Evolutionary conservation across 2,113 vertebrate species (phyloP), one percentile per base, ranked within the genome.

Genomic region (Cervus canadensis): DNA sequence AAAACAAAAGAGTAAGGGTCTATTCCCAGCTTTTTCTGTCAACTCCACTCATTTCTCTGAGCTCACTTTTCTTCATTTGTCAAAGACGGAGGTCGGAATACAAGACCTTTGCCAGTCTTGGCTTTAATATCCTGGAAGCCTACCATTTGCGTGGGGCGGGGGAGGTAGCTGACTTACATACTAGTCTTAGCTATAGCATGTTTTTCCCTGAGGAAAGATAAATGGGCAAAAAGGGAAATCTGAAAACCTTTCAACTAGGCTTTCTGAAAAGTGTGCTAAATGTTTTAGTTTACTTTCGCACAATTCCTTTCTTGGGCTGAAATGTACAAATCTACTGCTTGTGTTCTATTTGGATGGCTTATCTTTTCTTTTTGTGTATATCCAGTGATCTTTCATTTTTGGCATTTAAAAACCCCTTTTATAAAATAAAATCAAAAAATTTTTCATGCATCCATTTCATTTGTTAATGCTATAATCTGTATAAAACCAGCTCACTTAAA

Each of bases 271-370:
- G 40, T 87, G 54, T 50, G 83, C 78, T 64, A 71, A 81, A 96
- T 93, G 48, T 62, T 94, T 94, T 93, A 26, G 62, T 64, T 96
- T 97, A 95, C 95, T 94, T 96, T 95, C 78, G 94, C 59, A 7
- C 62, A 84, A 64, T 95, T 91, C n/a, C 19, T 86, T 95, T 59
- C 40, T 62, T 87, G 11, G 79, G 45, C 62, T 88, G 33, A 25
- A 28, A 9, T 30, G 28, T 50, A 76, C 64, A 87, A 87, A 96
- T 91, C 87, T 78, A 1, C 60, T 89, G 81, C 79, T 96, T 96
- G 36, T 81, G 36, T 95, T 91, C 67, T 19, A 13, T 78, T 85
- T 52, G 64, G 85, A 92, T 9, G 17, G 5, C 8, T 92, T 95
- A 33, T 64, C 57, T 89, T 95, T 97, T 81, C 3, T 88, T 95